phyloP scores from a whole-genome alignment of 2,797 vertebrate genomes.

The Labeo calbasu region DNA sequence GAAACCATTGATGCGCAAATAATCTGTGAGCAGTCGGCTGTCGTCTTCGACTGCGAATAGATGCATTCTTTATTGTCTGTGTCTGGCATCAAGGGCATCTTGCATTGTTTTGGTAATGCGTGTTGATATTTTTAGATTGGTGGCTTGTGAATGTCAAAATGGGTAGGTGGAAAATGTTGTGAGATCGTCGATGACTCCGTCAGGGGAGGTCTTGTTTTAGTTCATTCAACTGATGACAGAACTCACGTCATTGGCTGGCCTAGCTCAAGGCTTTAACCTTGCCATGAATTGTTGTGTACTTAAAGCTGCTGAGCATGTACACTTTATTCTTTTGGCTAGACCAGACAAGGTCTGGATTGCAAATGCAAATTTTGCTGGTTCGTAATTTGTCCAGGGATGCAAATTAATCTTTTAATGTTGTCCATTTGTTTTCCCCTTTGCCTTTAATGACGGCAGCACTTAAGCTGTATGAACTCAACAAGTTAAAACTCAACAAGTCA shows the following conservation, averaged over 20 bases:
- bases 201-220: conserved; percentile 3
- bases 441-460: neutral
- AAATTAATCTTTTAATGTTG: neutral
- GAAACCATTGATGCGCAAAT: conserved; percentile 38
- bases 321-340: conserved; percentile 14
- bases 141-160: conserved; percentile 17
- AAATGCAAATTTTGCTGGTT: neutral
- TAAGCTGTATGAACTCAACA: neutral
- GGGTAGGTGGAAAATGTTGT: neutral
- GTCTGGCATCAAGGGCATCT: neutral
- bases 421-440: neutral
- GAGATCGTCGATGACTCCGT: neutral
- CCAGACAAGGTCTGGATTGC: conserved; percentile 4
- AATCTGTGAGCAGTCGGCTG: neutral
- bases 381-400: neutral
- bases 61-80: conserved; percentile 20
- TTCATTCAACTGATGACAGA: conserved; percentile 15
- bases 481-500: too few species aligned
- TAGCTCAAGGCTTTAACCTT: conserved; percentile 67
- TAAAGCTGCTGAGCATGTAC: conserved; percentile 3
- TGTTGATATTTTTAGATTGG: conserved; percentile 2
- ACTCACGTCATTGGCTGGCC: conserved; percentile 58
- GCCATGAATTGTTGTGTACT: conserved; percentile 32
- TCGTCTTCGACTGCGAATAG: neutral
- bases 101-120: conserved; percentile 24